Conservation (phyloP, 2,888 invertebrate genomes). For the Tryphoninae sp. region DNA sequence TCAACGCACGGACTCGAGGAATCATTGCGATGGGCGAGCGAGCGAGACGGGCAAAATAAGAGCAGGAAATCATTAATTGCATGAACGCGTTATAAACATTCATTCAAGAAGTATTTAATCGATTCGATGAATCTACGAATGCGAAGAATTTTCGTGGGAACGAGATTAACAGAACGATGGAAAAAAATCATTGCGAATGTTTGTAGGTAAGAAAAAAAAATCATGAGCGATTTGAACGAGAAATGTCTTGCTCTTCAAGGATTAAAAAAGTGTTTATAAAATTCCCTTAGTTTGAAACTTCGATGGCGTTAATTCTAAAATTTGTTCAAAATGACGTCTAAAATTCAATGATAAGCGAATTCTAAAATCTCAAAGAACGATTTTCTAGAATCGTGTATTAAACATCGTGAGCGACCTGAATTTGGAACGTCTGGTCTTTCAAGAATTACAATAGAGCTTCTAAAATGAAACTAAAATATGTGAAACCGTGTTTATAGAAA, state of each 20-base stretch:
- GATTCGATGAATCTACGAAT: neutral
- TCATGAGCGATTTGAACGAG: neutral
- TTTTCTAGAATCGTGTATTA: neutral
- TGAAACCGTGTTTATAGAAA: too few relatives aligned
- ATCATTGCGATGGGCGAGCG: conserved; percentile 29
- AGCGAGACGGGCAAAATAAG: conserved; percentile 23
- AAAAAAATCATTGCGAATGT: neutral
- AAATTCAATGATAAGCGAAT: too few relatives aligned
- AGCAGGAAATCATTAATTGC: conserved; percentile 36
- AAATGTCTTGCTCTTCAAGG: neutral
- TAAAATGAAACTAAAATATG: too few relatives aligned
- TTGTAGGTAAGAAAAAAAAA: neutral
- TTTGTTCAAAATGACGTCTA: too few relatives aligned
- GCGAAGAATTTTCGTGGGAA: conserved; percentile 14
- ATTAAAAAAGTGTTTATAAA: neutral
- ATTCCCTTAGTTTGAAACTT: too few relatives aligned
- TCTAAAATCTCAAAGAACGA: too few relatives aligned
- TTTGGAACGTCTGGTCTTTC: too few relatives aligned
- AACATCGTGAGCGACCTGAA: too few relatives aligned
- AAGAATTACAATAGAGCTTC: too few relatives aligned
- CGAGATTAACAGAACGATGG: neutral
- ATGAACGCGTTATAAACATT: conserved; percentile 6
- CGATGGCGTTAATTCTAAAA: too few relatives aligned
- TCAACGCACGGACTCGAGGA: conserved; percentile 42
- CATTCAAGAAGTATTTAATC: conserved; percentile 8